Conservation (phyloP, 2,797 vertebrate genomes). For the Austrolebias charrua region DNA sequence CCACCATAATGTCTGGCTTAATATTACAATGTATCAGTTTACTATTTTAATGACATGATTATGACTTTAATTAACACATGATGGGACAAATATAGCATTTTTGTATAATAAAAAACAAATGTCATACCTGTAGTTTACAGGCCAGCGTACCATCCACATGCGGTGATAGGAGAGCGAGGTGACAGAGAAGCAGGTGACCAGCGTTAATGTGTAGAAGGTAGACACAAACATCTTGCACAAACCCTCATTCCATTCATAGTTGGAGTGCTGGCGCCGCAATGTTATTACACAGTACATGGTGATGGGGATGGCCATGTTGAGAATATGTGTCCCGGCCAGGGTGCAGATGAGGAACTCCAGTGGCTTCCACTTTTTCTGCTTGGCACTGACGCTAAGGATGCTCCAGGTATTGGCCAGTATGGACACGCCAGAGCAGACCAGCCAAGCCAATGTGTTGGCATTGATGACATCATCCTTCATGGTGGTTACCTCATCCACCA, state of each 20-base stretch:
- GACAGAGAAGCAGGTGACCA: conserved; percentile 95
- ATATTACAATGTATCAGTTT: not conserved
- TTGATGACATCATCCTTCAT: conserved; percentile 90
- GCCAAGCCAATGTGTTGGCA: conserved; percentile 90
- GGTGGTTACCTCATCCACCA: conserved; percentile 87
- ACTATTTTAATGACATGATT: not conserved
- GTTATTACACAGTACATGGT: conserved; percentile 92
- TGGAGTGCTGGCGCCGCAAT: conserved; percentile 85
- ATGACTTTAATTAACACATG: not conserved
- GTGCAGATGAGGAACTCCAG: conserved; percentile 93
- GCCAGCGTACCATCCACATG: conserved; percentile 99
- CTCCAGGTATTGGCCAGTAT: conserved; percentile 93
- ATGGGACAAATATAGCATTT: not conserved
- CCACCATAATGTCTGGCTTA: not conserved
- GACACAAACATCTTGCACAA: conserved; percentile 95
- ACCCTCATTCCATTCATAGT: conserved; percentile 93
- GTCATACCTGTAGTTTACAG: conserved; percentile 90
- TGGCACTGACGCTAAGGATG: conserved; percentile 91
- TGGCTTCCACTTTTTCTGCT: conserved; percentile 96
- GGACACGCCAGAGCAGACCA: conserved; percentile 89
- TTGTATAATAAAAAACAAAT: not conserved
- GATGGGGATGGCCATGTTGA: conserved; percentile 90
- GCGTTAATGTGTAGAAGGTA: conserved; percentile 92
- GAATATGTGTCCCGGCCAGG: conserved; percentile 91
- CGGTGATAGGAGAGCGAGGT: conserved; percentile 95